phyloP scores from a whole-genome alignment of 2,113 vertebrate genomes.

The Canis aureus region DNA sequence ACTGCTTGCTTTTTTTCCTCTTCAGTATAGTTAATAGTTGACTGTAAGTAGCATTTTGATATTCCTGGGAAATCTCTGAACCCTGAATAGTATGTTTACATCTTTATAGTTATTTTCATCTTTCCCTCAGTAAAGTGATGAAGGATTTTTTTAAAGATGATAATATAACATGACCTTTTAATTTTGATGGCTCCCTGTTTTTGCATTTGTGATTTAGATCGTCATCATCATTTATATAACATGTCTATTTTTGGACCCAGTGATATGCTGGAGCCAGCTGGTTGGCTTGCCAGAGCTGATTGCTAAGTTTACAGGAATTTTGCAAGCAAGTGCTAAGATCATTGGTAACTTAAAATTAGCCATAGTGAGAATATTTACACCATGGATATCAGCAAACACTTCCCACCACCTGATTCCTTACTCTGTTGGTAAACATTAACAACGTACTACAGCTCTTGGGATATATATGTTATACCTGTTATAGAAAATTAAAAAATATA shows the following conservation, averaged over 20 bases:
- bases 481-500: slow-evolving; percentile 27
- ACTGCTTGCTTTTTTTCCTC: not conserved
- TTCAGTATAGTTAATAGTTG: not conserved
- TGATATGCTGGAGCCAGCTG: not conserved
- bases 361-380: slow-evolving; percentile 28
- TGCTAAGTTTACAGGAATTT: slow-evolving; percentile 34
- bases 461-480: not conserved
- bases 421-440: not conserved
- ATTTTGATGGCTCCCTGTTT: slow-evolving; percentile 28
- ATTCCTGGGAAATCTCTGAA: not conserved
- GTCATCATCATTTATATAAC: not conserved
- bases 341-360: slow-evolving; percentile 40
- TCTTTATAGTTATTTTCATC: not conserved
- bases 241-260: not conserved
- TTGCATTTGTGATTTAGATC: slow-evolving; percentile 58
- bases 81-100: not conserved
- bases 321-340: slow-evolving; percentile 9
- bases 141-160: not conserved
- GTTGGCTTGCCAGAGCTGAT: slow-evolving; percentile 5
- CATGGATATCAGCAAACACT: not conserved
- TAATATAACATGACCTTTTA: not conserved
- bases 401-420: not conserved
- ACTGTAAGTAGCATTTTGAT: slow-evolving; percentile 17
- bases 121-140: not conserved
- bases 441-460: not conserved